phyloP scores from a whole-genome alignment of 1,140 invertebrate species.

The Episyrphus balteatus region DNA sequence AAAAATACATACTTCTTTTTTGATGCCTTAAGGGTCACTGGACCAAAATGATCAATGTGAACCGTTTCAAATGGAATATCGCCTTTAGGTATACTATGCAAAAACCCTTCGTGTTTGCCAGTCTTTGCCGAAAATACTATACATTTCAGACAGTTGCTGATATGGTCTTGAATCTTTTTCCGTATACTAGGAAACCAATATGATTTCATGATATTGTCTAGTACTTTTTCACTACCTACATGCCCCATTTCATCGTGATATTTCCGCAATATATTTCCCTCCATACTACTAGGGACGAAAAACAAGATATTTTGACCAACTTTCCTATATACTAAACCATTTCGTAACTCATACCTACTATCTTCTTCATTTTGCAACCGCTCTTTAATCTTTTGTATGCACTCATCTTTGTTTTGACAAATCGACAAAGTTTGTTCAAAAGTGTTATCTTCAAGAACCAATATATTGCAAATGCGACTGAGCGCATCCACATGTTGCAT shows the following conservation, averaged over 20 bases:
- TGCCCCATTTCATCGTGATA: slow-evolving; percentile 22
- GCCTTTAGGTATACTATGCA: slow-evolving; percentile 21
- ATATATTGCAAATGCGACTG: slow-evolving; percentile 8
- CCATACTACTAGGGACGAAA: slow-evolving; percentile 20
- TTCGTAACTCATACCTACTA: slow-evolving; percentile 14
- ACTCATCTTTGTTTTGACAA: slow-evolving; percentile 28
- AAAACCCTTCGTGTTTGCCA: slow-evolving; percentile 17
- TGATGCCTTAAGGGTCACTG: slow-evolving; percentile 23
- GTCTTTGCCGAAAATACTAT: slow-evolving; percentile 14
- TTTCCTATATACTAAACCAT: slow-evolving; percentile 18
- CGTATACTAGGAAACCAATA: slow-evolving; percentile 25
- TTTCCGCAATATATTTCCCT: slow-evolving; percentile 19
- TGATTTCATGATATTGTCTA: slow-evolving; percentile 8
- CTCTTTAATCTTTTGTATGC: slow-evolving; percentile 23
- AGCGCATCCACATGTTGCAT: slow-evolving; percentile 25
- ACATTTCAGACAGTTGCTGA: slow-evolving; percentile 20
- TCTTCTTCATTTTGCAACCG: slow-evolving; percentile 13
- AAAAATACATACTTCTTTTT: slow-evolving; percentile 37
- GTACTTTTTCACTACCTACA: slow-evolving; percentile 15
- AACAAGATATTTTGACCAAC: slow-evolving; percentile 11
- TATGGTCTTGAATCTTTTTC: slow-evolving; percentile 13
- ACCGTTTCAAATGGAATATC: slow-evolving; percentile 14
- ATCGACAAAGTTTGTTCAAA: slow-evolving; percentile 24
- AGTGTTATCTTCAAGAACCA: neutral
- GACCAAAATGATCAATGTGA: slow-evolving; percentile 24